These are phyloP conservation scores for Halictus rubicundus DNA, from an alignment of 1,140 invertebrate genomes.

Conservation along the genomic window DNA sequence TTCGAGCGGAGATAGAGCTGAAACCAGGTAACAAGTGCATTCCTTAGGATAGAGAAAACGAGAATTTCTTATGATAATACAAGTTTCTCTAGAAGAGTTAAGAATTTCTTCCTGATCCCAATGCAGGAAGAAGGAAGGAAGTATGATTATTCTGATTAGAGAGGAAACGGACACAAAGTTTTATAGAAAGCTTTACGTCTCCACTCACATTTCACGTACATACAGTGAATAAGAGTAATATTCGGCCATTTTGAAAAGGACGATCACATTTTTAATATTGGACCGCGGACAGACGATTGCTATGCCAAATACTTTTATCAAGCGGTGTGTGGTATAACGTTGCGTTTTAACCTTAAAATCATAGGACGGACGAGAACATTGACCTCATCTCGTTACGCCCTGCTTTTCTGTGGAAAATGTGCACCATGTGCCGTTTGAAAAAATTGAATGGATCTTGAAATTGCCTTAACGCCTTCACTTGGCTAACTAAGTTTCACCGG, in stretches of 20 bases:
- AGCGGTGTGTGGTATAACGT: too few relatives aligned
- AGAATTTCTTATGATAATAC: constrained; percentile 41
- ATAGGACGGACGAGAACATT: not conserved
- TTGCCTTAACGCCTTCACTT: too few relatives aligned
- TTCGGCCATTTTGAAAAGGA: too few relatives aligned
- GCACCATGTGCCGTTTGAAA: too few relatives aligned
- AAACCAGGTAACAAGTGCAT: constrained; percentile 5
- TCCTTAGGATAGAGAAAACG: constrained; percentile 27
- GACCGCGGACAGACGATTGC: too few relatives aligned
- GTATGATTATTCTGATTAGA: not conserved
- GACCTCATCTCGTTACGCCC: not conserved
- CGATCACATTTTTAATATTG: too few relatives aligned
- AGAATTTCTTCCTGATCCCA: constrained; percentile 45
- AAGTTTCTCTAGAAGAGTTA: constrained; percentile 29
- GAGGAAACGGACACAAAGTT: not conserved
- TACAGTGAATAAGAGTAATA: too few relatives aligned
- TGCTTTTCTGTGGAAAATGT: not conserved
- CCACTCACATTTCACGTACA: too few relatives aligned
- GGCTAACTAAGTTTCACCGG: too few relatives aligned
- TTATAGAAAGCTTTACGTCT: not conserved
- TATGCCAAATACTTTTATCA: too few relatives aligned
- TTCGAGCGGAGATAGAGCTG: not conserved
- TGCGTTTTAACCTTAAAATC: not conserved
- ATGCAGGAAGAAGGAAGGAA: constrained; percentile 18
- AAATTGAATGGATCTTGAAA: too few relatives aligned